Percentiles rank a stretch among this genome's conserved stretches.
These are phyloP conservation scores for Pogonomyrmex californicus DNA, from an alignment of 1,140 invertebrate species.

Conservation along the genomic window DNA sequence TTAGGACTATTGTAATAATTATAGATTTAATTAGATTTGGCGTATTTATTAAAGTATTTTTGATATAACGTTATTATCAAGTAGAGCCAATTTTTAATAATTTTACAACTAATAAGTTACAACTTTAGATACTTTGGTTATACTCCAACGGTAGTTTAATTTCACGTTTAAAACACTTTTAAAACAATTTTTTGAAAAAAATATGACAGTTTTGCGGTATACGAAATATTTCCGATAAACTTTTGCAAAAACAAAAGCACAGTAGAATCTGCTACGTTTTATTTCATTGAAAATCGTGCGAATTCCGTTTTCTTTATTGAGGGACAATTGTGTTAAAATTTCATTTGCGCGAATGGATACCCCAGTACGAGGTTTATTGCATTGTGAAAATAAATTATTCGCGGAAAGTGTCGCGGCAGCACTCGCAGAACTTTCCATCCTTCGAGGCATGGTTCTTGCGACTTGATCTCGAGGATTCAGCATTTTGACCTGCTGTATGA, in stretches of 20 bases:
- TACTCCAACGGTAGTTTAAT: neutral
- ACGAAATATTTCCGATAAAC: constrained; percentile 28
- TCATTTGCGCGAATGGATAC: constrained; percentile 61
- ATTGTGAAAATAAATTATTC: constrained; percentile 61
- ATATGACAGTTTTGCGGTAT: neutral
- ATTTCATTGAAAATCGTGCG: constrained; percentile 2
- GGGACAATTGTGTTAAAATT: constrained; percentile 62
- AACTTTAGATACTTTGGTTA: neutral
- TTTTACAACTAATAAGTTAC: no score
- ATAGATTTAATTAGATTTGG: no score
- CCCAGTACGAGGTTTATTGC: constrained; percentile 40
- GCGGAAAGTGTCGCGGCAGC: constrained; percentile 24
- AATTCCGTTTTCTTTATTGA: constrained; percentile 49
- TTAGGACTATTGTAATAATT: no score
- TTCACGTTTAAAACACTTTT: constrained; percentile 15
- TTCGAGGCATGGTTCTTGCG: constrained; percentile 15
- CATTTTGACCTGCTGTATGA: constrained; percentile 36
- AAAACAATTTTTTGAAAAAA: neutral
- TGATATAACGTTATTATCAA: no score
- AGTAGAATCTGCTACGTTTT: constrained; percentile 21
- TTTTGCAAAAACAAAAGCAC: constrained; percentile 12
- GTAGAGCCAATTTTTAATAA: no score
- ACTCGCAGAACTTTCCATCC: constrained; percentile 11
- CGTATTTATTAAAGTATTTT: no score
- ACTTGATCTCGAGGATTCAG: constrained; percentile 8